Base-by-base conservation (phyloP, 2,888 invertebrate species). In the Hypsopygia costalis region DNA sequence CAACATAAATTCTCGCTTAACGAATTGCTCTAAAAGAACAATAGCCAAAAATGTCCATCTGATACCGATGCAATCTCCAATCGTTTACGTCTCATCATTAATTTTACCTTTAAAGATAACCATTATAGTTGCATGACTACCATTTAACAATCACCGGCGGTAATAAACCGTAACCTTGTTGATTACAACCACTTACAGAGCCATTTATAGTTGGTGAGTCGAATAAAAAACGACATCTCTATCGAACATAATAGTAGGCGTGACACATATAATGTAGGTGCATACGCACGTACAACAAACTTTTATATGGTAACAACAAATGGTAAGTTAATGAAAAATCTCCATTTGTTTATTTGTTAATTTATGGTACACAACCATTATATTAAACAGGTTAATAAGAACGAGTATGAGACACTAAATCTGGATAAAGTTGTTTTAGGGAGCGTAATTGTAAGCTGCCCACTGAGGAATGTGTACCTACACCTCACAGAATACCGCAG, bases 91-190 rank as follows among this genome's bases (percentile, higher is more conserved):
- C 28, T 22, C 8, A 29, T 28, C 25, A 40, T 34, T 36, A 40
- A 27, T 39, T 49, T 40, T 16, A 46, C 41, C 44, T 40, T 40
- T 37, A 34, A 42, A 37, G 36, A 35, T 33, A 43, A 12, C 39
- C 25, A 43, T 44, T 30, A 49, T 27, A 11, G 22, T 42, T 37
- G 43, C 39, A 36, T 36, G 35, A 42, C 43, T 33, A 36, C 40
- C 40, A 49, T 36, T 45, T 36, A 42, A 39, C 46, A 46, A 50
- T 49, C 46, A 44, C 27, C 40, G n/a, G 43, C 36, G 11, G 36
- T 41, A 46, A 49, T 45, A 42, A 44, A 41, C 45, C 47, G 47
- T 53, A 47, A 47, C 46, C 44, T 49, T 40, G 39, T 42, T 44
- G 41, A 43, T 47, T 37, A 36, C 40, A 27, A 30, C 25, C 40